These are phyloP conservation scores for Thermophis baileyi DNA, from an alignment of 2,113 vertebrate genomes.

Conservation along the genomic window DNA sequence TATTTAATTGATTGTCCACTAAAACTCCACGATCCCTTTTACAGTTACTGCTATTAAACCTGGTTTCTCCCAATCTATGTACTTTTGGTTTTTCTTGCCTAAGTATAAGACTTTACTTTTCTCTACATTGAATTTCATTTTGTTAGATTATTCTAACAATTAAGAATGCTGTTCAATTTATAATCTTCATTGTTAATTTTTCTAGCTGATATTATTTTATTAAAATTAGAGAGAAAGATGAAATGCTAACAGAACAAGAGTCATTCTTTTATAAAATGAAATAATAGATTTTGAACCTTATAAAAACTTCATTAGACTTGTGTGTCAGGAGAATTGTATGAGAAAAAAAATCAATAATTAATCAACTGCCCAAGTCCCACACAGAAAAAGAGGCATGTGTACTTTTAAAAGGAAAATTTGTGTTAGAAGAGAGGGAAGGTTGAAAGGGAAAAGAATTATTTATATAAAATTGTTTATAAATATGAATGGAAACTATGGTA, in stretches of 20 bases:
- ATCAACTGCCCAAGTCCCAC: constrained; percentile 49
- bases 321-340: constrained; percentile 52
- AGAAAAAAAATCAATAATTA: constrained; percentile 59
- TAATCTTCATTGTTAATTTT: not conserved
- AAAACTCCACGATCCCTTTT: no score
- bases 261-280: not conserved
- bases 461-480: constrained; percentile 32
- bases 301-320: constrained; percentile 24
- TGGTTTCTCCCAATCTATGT: no score
- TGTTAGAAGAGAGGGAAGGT: not conserved
- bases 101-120: no score
- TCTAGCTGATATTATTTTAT: not conserved
- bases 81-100: no score
- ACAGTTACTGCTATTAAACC: no score
- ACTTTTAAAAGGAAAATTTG: constrained; percentile 45
- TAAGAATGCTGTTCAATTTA: not conserved
- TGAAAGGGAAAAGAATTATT: constrained; percentile 30
- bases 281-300: constrained; percentile 36
- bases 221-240: constrained; percentile 11
- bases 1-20: no score
- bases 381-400: constrained; percentile 33
- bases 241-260: constrained; percentile 8
- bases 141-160: not conserved
- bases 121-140: no score
- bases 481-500: constrained; percentile 3